Evolutionary conservation across 2,888 invertebrate genomes (phyloP), one percentile per base, ranked within the genome.

Genomic region (Girardia tigrina): DNA sequence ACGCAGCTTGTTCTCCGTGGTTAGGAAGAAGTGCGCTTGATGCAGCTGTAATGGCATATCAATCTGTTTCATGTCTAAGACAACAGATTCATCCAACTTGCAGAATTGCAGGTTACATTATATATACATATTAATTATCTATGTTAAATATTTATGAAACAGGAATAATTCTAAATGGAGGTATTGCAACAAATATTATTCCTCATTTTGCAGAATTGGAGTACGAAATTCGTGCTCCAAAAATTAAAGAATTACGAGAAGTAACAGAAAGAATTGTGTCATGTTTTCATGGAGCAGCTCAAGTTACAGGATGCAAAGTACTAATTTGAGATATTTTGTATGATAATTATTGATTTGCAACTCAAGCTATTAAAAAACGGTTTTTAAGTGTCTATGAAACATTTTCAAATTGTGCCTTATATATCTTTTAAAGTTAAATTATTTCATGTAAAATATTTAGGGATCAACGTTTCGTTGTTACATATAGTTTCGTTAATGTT

Each of bases 1-100:
- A 81, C 77, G 80, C 81, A 6, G 78, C 80, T 27, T 78, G 78
- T 12, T 78, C 76, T 72, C 80, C 81, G 0, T 84, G 83, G 83
- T 80, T 82, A 76, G 84, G 84, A n/a, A 36, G 82, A 8, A 84
- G 84, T 78, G 84, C 84, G 0, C 80, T 84, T n/a, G 84, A 84
- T 79, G 84, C 84, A 29, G 83, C 82, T 8, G 76, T 76, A 27
- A 36, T 76, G 14, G 76, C 76, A 16, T 76, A 77, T 56, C 76
- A 76, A 29, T 29, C 26, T 42, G 27, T 76, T 20, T 28, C 76
- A 23, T 26, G 28, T 27, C 76, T 76, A n/a, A 27, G 76, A 1
- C 76, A 76, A 20, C 75, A 76, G 20, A 29, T 76, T n/a, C 29
- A 26, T 23, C 76, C 76, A 27, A 20, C 42, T 23, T 16, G 14